These are phyloP conservation scores for Tenualosa thibaudeaui DNA, from an alignment of 2,797 vertebrate genomes.

Conservation along the genomic window DNA sequence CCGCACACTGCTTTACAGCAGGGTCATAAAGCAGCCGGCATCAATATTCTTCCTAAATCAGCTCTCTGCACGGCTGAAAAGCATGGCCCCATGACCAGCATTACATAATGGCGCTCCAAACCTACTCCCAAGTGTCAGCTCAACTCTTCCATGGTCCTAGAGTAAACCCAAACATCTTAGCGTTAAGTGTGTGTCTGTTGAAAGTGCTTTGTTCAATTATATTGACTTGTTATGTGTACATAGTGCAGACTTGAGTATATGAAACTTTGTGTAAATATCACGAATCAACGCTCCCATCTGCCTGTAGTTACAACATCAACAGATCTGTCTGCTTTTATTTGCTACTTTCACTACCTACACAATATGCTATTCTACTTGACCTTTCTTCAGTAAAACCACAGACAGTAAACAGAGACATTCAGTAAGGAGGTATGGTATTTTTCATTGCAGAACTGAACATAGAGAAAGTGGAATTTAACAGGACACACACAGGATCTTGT, in stretches of 20 bases:
- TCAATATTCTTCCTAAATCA: conserved; percentile 66
- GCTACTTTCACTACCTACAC: background rate
- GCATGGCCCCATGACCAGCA: conserved; percentile 50
- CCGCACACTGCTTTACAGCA: conserved; percentile 61
- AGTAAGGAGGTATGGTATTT: background rate
- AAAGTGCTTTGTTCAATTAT: background rate
- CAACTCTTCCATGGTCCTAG: background rate
- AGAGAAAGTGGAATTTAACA: background rate
- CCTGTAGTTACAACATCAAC: background rate
- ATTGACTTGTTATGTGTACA: background rate
- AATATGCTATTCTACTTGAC: background rate
- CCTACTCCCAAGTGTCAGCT: conserved; percentile 37
- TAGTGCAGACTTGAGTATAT: background rate
- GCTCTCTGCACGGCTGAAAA: conserved; percentile 55
- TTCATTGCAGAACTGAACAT: background rate
- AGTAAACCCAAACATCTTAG: background rate
- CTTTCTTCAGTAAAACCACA: background rate
- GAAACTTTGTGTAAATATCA: background rate
- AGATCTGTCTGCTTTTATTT: background rate
- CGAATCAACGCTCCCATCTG: background rate
- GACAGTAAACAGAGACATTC: background rate
- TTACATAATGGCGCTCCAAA: conserved; percentile 55
- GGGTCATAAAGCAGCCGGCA: conserved; percentile 61
- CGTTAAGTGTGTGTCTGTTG: background rate
- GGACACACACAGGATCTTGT: background rate